Percentiles rank a stretch among this genome's conserved stretches.
Conservation (phyloP, 2,797 vertebrate genomes). For the Amniataba percoides region DNA sequence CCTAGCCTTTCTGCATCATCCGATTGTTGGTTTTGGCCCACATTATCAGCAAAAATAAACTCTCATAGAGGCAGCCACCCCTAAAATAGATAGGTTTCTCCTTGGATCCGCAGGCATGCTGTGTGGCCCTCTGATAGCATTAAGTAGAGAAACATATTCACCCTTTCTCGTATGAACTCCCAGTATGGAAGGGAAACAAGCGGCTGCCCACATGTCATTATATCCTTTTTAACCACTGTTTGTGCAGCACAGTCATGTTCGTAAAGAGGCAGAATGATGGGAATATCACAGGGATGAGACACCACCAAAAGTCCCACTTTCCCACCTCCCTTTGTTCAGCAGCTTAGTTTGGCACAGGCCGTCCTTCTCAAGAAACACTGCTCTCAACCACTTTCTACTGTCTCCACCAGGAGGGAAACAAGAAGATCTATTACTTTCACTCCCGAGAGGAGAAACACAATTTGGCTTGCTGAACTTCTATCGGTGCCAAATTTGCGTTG, state of each 20-base stretch:
- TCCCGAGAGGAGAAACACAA: conserved; percentile 62
- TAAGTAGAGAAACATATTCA: conserved; percentile 70
- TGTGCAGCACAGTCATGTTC: conserved; percentile 48
- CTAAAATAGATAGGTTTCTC: conserved; percentile 82
- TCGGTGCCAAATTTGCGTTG: conserved; percentile 45
- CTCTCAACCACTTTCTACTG: conserved; percentile 69
- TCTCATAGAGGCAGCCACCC: conserved; percentile 83
- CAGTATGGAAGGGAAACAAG: conserved; percentile 58
- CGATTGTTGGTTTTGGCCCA: conserved; percentile 84
- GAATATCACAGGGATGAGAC: conserved; percentile 79
- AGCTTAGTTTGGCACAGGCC: conserved; percentile 73
- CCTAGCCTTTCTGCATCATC: conserved; percentile 70
- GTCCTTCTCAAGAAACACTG: conserved; percentile 61
- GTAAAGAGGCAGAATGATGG: conserved; percentile 68
- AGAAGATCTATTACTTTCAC: conserved; percentile 75
- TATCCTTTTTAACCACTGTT: conserved; percentile 55
- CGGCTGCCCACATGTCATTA: conserved; percentile 58
- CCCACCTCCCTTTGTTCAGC: conserved; percentile 52
- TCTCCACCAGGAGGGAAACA: conserved; percentile 60
- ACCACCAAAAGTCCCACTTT: conserved; percentile 16
- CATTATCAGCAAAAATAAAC: conserved; percentile 83
- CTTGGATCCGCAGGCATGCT: conserved; percentile 72
- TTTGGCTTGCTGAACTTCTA: conserved; percentile 44
- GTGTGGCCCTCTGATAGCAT: conserved; percentile 80
- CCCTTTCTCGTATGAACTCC: conserved; percentile 41